A percentile compares a stretch with the other conserved stretches of the same genome.
Evolutionary conservation across 2,797 vertebrate genomes (phyloP).

Genomic region (Sciurus carolinensis): DNA sequence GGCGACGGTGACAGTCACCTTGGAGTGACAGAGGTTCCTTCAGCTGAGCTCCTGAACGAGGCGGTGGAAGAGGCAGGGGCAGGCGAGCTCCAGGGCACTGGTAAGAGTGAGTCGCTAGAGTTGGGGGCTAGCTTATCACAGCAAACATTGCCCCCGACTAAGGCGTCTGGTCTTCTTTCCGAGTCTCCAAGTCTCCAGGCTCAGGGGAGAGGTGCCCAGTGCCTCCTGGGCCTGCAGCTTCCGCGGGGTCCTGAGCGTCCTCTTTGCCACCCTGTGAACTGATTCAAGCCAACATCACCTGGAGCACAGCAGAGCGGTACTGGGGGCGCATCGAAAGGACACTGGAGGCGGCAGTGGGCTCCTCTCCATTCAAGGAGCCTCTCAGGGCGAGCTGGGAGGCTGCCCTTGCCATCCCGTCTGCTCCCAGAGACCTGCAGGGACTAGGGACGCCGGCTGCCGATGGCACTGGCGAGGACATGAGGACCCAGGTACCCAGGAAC

Average conservation of each 20-base stretch:
- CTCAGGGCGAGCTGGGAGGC: not conserved
- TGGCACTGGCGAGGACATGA: not conserved
- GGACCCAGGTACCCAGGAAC: not conserved
- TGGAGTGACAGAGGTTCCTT: not conserved
- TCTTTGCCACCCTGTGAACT: not conserved
- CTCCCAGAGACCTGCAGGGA: not conserved
- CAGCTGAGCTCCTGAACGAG: not conserved
- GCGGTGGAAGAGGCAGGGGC: not conserved
- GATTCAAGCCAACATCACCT: not conserved
- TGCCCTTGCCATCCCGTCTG: too few species aligned
- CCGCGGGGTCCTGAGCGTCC: not conserved
- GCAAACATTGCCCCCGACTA: too few species aligned
- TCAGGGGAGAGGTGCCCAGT: too few species aligned
- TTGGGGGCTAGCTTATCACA: not conserved
- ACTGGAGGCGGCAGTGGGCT: not conserved
- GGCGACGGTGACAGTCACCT: not conserved
- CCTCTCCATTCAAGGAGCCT: not conserved
- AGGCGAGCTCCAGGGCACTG: not conserved
- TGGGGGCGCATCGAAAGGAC: not conserved
- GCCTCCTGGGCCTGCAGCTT: not conserved
- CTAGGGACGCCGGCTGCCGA: not conserved
- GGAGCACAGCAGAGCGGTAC: not conserved
- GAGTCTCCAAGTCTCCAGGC: too few species aligned
- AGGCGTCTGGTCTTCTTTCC: too few species aligned
- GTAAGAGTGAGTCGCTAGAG: not conserved